A percentile compares a stretch with the other conserved stretches of the same genome.
phyloP scores from a whole-genome alignment of 2,113 vertebrate species.

The Peucedramus taeniatus region DNA sequence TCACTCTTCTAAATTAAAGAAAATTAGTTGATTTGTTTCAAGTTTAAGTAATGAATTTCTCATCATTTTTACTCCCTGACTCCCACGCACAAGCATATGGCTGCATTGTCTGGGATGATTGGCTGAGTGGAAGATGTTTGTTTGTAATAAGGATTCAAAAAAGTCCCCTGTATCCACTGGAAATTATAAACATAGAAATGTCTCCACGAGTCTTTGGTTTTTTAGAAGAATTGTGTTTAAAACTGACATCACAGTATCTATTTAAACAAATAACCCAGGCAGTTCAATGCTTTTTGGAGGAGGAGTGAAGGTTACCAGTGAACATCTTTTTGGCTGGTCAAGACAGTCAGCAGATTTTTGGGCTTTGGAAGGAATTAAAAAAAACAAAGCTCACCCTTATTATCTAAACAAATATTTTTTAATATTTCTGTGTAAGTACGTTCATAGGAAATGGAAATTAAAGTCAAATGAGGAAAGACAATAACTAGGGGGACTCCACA shows the following conservation, averaged over 20 bases:
- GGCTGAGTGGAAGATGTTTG: not conserved
- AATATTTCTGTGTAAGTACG: not conserved
- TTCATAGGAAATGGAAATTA: not conserved
- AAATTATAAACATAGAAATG: not conserved
- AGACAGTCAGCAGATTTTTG: not conserved
- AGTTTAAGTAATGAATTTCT: not conserved
- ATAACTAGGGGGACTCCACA: not conserved
- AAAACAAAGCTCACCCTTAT: not conserved
- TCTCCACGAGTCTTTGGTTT: not conserved
- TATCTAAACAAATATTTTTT: constrained; percentile 39
- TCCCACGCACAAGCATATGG: not conserved
- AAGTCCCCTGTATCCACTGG: not conserved
- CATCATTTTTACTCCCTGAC: not conserved
- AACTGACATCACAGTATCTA: not conserved
- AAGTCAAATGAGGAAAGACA: not conserved
- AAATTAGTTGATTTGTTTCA: not conserved
- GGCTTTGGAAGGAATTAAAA: not conserved
- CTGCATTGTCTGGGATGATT: not conserved
- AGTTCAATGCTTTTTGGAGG: not conserved
- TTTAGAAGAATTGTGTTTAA: not conserved
- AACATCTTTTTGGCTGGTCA: constrained; percentile 13
- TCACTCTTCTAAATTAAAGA: not conserved
- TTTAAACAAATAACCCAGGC: not conserved
- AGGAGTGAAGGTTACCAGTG: not conserved
- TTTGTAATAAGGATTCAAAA: constrained; percentile 36